Evolutionary conservation across 1,140 invertebrate genomes (phyloP).

Genomic region (Oryctes rhinoceros): DNA sequence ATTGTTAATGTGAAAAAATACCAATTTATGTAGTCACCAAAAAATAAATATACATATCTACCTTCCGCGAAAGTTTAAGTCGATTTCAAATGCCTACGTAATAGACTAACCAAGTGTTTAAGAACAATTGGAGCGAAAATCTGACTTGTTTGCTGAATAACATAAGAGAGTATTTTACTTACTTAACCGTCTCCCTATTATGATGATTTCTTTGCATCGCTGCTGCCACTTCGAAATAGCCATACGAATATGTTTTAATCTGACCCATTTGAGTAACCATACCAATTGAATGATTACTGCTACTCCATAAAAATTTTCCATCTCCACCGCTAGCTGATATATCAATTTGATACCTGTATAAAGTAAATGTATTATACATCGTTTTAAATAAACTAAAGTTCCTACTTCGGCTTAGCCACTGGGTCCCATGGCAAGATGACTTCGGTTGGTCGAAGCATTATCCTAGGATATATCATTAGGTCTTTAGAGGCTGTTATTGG

Average conservation of each 20-base stretch:
- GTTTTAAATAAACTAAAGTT: no score
- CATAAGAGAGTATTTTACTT: constrained; percentile 29
- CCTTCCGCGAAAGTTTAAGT: no score
- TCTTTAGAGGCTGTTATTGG: constrained; percentile 68
- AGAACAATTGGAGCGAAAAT: no score
- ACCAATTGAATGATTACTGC: constrained; percentile 68
- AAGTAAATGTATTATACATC: not conserved
- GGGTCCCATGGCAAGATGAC: constrained; percentile 81
- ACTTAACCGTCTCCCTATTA: constrained; percentile 66
- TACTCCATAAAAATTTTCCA: constrained; percentile 77
- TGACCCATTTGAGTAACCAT: constrained; percentile 72
- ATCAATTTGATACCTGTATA: constrained; percentile 65
- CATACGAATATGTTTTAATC: constrained; percentile 70
- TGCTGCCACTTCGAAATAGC: constrained; percentile 69
- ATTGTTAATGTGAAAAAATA: no score
- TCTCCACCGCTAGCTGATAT: constrained; percentile 76
- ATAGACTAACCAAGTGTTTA: no score
- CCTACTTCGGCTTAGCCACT: constrained; percentile 66
- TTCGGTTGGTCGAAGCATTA: constrained; percentile 70
- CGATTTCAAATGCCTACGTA: no score
- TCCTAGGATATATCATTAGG: constrained; percentile 74
- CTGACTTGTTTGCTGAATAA: no score
- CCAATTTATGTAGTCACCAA: no score
- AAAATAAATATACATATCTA: no score
- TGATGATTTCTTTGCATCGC: constrained; percentile 72